A percentile compares a stretch with the other conserved stretches of the same genome.
Evolutionary conservation across 2,888 invertebrate species (phyloP).

Genomic region (Atrina japonica): DNA sequence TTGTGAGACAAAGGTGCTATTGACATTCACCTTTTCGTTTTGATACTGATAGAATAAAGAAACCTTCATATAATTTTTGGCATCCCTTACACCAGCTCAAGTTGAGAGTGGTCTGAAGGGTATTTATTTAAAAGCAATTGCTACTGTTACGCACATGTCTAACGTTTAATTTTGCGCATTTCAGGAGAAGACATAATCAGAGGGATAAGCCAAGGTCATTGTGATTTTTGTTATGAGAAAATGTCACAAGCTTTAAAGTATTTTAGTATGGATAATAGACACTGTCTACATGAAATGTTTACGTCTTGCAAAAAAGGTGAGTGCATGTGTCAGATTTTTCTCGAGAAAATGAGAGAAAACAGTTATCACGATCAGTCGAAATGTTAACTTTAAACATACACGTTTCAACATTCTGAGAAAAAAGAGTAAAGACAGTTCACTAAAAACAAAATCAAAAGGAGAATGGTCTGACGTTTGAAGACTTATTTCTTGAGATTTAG

Average conservation of each 20-base stretch:
- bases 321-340: not conserved
- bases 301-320: constrained; percentile 20
- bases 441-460: too few species aligned
- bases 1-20: not conserved
- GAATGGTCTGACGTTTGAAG: not conserved
- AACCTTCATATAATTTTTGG: not conserved
- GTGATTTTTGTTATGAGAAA: constrained; percentile 31
- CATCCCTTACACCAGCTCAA: not conserved
- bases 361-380: constrained; percentile 1
- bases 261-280: too few species aligned
- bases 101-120: not conserved
- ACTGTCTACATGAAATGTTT: too few species aligned
- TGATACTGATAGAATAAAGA: not conserved
- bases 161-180: constrained; percentile 22
- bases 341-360: constrained; percentile 11
- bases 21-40: not conserved
- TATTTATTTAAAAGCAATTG: too few species aligned
- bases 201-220: constrained; percentile 1
- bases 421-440: too few species aligned
- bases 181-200: constrained; percentile 34
- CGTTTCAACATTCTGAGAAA: not conserved
- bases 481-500: not conserved
- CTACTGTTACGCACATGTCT: too few species aligned
- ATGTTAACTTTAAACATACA: not conserved
- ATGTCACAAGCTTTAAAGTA: too few species aligned